A percentile compares a stretch with the other conserved stretches of the same genome.
phyloP scores from a whole-genome alignment of 2,113 vertebrate species.

The Lophochroa leadbeateri region DNA sequence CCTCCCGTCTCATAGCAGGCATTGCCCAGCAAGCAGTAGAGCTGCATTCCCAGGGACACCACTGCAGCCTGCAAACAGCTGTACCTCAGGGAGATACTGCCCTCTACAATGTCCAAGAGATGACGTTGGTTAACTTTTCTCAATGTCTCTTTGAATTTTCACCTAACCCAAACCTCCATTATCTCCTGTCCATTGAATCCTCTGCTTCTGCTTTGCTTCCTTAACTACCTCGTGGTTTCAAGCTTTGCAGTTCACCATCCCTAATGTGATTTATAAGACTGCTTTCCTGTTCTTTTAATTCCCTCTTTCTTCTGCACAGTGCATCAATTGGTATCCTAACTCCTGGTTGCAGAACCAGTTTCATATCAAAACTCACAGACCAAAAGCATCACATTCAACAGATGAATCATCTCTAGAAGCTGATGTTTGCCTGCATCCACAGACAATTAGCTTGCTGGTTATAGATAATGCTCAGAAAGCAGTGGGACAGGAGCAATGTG shows the following conservation, averaged over 20 bases:
- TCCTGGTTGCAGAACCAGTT: not conserved
- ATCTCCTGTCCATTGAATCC: not conserved
- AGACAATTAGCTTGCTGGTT: not conserved
- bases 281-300: not conserved
- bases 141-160: not conserved
- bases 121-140: not conserved
- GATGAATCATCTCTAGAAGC: not conserved
- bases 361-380: accelerated
- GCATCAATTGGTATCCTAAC: not conserved
- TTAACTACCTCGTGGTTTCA: not conserved
- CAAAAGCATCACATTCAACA: not conserved
- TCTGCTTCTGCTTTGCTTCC: not conserved
- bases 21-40: not conserved
- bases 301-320: not conserved
- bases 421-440: not conserved
- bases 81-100: not conserved
- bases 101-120: not conserved
- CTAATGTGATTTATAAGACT: not conserved
- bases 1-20: not conserved
- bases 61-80: not conserved
- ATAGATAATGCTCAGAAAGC: not conserved
- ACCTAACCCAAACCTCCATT: not conserved
- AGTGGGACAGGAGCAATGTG: not conserved
- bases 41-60: not conserved
- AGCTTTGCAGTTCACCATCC: not conserved